Base-by-base conservation (phyloP, 2,113 vertebrate species). In the Periophthalmus modestus region DNA sequence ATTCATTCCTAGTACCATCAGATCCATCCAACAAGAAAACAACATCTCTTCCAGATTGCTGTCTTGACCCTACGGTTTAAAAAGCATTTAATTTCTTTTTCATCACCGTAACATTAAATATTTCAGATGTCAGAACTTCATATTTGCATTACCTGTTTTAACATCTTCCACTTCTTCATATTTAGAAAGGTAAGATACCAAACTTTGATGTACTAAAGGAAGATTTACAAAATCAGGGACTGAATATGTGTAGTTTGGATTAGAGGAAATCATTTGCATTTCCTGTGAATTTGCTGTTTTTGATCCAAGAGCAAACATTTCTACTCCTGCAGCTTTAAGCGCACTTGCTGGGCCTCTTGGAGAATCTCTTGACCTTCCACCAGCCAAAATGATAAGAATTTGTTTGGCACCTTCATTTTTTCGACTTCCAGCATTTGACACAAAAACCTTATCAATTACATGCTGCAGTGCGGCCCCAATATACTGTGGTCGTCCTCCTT, bases 401-500 rank as follows among this genome's bases (percentile, higher is more conserved):
- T 94, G 90, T 4, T 87, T 83, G 7, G 83, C 83, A 66, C 82
- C 84, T 63, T 91, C 77, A 65, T 76, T 36, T 69, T 39, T 71
- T 69, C 86, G 80, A 52, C 89, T 78, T 71, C 85, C 91, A 79
- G 87, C 89, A 36, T 72, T 85, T 55, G 66, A 50, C 46, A 69
- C 81, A 67, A 94, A 92, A 14, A 93, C 74, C 55, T 87, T 88
- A 16, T 91, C 85, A 59, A 34, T 89, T 13, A 93, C 91, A 90
- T 91, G 93, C 57, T 90, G 81, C 15, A 94, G 81, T 33, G 93
- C 93, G 72, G 73, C 69, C 36, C 93, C 93, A 69, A 91, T 93
- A 80, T 93, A 92, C 12, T 83, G 90, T 68, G 89, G 89, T 50
- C 86, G 81, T 77, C 93, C 93, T 0, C 93, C 92, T 82, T 91